Base-by-base conservation (phyloP, 2,113 vertebrate genomes). In the Paramormyrops kingsleyae region DNA sequence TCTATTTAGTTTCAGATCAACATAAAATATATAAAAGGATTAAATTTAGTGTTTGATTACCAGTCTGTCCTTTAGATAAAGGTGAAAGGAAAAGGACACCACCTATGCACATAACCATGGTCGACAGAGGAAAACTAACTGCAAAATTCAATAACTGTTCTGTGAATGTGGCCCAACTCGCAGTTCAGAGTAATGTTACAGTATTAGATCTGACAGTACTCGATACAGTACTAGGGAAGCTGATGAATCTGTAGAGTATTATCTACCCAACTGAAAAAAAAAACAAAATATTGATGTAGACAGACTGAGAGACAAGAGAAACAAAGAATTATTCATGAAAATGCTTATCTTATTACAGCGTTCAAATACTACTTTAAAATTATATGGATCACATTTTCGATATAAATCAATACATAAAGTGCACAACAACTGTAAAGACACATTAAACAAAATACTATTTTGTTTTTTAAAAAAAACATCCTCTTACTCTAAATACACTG, bases 171-270 rank as follows among this genome's bases (percentile, higher is more conserved):
- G 87, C 52, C 39, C n/a, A 21, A 47, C 17, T n/a, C 0, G 42
- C n/a, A 74, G 39, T 21, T 15, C 21, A 27, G 59, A 77, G 88
- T 46, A 88, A 31, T 27, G 12, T 46, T 87, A 50, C 27, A 90
- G 56, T 87, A 74, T 39, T 74, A 50, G n/a, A 90, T 90, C 49
- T 90, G 56, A 90, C 84, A 70, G 53, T 86, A 86, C 56, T 87
- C 46, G 2, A 31, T 59, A 44, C 59, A 46, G 27, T 17, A 74
- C 62, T 49, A 88, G 50, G 21, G 50, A 53, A 42, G 39, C 47
- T n/a, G 15, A 10, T 21, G n/a, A 21, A 49, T 24, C 19, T 39
- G 47, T 24, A n/a, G 13, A 27, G 74, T 31, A 70, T 80, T 80
- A 88, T 59, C 4, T 59, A 17, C 15, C 46, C 31, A 80, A 6